Percentiles rank a stretch among this genome's conserved stretches.
These are phyloP conservation scores for Siniperca undulata DNA, from an alignment of 2,797 vertebrate genomes.

Conservation along the genomic window DNA sequence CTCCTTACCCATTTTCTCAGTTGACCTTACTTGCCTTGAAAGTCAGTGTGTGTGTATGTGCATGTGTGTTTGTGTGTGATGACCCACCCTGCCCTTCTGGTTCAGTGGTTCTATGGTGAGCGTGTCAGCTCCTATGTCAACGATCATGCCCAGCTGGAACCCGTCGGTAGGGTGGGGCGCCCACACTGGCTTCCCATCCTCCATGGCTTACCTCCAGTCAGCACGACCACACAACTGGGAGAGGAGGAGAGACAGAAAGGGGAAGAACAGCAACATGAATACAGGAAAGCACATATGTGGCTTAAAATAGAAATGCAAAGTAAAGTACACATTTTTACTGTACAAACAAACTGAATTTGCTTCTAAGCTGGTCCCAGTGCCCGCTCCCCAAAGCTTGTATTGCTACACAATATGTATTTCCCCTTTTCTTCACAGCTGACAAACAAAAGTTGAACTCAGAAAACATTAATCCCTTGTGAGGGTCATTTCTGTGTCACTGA, in stretches of 20 bases:
- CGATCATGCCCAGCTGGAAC: conserved; percentile 97
- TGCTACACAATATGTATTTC: neutral
- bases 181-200: conserved; percentile 99
- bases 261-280: neutral
- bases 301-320: conserved; percentile 56
- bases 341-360: conserved; percentile 13
- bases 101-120: conserved; percentile 95
- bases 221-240: conserved; percentile 69
- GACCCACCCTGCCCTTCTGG: conserved; percentile 94
- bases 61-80: conserved; percentile 14
- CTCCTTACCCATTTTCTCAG: neutral
- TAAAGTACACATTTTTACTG: conserved; percentile 22
- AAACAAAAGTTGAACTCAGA: neutral
- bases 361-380: neutral
- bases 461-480: neutral
- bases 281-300: neutral
- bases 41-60: conserved; percentile 4
- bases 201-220: conserved; percentile 87
- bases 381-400: neutral
- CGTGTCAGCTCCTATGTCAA: conserved; percentile 94
- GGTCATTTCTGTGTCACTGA: neutral
- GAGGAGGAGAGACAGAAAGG: conserved; percentile 21
- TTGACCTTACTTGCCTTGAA: conserved; percentile 1
- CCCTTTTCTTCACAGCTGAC: conserved; percentile 8
- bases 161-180: conserved; percentile 96